Conservation (phyloP, 2,888 invertebrate genomes). For the Norana najaformis region DNA sequence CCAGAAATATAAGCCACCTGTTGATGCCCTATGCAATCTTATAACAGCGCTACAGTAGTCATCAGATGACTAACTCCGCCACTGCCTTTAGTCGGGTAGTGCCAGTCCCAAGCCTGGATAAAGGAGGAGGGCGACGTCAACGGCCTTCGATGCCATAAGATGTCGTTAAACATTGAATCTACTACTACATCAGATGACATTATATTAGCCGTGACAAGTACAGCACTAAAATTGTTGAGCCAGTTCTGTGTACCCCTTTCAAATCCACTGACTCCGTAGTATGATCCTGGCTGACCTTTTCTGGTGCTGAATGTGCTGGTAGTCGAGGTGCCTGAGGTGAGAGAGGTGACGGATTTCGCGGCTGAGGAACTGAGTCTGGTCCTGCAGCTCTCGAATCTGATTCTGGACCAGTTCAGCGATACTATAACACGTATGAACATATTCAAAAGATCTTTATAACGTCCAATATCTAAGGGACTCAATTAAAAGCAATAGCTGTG, state of each 20-base stretch:
- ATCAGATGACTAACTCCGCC: too few species aligned
- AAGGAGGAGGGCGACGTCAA: too few species aligned
- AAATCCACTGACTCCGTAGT: neutral
- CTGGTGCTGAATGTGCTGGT: slow-evolving; percentile 30
- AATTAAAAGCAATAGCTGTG: neutral
- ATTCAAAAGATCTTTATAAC: neutral
- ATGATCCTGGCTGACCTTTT: slow-evolving; percentile 26
- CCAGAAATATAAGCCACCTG: too few species aligned
- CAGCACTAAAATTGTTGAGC: neutral
- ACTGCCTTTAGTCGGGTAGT: too few species aligned
- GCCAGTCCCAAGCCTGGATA: too few species aligned
- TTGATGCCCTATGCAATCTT: too few species aligned
- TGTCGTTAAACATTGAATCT: too few species aligned
- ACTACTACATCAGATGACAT: too few species aligned
- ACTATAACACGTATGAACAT: neutral
- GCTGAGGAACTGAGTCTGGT: slow-evolving; percentile 65
- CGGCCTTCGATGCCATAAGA: too few species aligned
- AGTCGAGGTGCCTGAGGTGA: slow-evolving; percentile 56
- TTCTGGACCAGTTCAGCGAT: slow-evolving; percentile 28
- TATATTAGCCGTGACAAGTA: neutral
- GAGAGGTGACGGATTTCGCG: slow-evolving; percentile 64
- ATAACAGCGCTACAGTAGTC: too few species aligned
- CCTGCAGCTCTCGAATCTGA: slow-evolving; percentile 58
- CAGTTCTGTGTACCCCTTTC: neutral
- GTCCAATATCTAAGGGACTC: neutral